Conservation (phyloP, 2,888 invertebrate species). For the Dynastes maya region DNA sequence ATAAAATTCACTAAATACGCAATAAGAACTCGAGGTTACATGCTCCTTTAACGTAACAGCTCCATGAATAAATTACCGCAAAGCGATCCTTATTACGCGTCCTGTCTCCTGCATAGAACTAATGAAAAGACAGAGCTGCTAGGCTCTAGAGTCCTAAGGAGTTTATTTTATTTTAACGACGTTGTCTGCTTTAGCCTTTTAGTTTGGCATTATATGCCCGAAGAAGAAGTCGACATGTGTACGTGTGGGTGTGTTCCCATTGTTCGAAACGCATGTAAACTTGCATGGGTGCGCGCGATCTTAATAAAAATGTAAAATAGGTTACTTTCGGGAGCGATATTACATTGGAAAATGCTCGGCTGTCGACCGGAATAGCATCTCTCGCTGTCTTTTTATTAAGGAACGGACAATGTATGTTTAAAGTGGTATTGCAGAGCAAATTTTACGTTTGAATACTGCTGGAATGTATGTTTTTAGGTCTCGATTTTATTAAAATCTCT, state of each 20-base stretch:
- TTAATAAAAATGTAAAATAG: conserved; percentile 45
- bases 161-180: conserved; percentile 27
- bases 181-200: not conserved
- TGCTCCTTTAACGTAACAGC: not conserved
- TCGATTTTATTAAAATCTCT: not conserved
- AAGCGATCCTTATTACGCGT: not conserved
- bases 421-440: conserved; percentile 12
- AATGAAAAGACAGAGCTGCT: not conserved
- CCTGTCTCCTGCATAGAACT: not conserved
- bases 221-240: too few relatives aligned
- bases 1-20: conserved; percentile 17
- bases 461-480: not conserved
- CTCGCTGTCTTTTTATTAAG: conserved; percentile 17
- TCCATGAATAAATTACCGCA: conserved; percentile 32
- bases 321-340: conserved; percentile 12
- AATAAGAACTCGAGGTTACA: conserved; percentile 15
- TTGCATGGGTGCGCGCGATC: conserved; percentile 21
- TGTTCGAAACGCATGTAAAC: conserved; percentile 14
- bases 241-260: not conserved
- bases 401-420: conserved; percentile 18
- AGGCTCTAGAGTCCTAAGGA: not conserved
- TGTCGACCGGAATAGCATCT: not conserved
- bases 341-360: conserved; percentile 22
- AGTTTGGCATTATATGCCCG: too few relatives aligned
- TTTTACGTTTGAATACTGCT: not conserved